These are phyloP conservation scores for Chaetodon auriga DNA, from an alignment of 2,113 vertebrate species.

Conservation along the genomic window DNA sequence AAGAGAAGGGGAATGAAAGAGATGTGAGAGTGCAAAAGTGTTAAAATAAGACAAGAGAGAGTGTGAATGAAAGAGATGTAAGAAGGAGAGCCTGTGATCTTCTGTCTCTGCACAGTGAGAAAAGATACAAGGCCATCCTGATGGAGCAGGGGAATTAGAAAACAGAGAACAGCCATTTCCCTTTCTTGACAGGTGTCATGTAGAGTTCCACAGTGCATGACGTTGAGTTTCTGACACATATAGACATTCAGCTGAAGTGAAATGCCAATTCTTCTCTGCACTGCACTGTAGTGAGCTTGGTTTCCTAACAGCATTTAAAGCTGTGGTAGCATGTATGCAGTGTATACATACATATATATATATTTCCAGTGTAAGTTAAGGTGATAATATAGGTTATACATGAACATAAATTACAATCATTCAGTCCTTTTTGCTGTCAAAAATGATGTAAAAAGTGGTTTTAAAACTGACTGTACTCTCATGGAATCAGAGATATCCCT, in stretches of 20 bases:
- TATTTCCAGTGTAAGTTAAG: neutral
- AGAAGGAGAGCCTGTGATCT: constrained; percentile 50
- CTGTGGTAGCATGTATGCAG: neutral
- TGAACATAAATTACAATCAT: neutral
- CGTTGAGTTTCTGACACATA: constrained; percentile 53
- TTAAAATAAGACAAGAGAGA: constrained; percentile 19
- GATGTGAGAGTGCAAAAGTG: constrained; percentile 21
- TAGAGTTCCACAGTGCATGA: constrained; percentile 55
- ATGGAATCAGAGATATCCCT: neutral
- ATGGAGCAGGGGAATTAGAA: constrained; percentile 49
- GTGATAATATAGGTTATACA: neutral
- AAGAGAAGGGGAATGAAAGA: constrained; percentile 1
- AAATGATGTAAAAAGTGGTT: neutral
- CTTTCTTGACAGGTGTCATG: constrained; percentile 72
- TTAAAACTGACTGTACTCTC: neutral
- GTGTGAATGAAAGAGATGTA: constrained; percentile 40
- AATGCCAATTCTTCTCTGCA: constrained; percentile 28
- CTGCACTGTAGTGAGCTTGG: neutral
- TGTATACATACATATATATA: too few relatives aligned
- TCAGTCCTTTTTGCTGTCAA: neutral
- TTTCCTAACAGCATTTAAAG: constrained; percentile 7
- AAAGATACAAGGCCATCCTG: constrained; percentile 43
- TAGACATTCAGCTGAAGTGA: constrained; percentile 38
- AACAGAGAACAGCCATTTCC: constrained; percentile 66
- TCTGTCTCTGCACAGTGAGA: constrained; percentile 37